Evolutionary conservation across 2,113 vertebrate species (phyloP).

Genomic region (Rhea americana): DNA sequence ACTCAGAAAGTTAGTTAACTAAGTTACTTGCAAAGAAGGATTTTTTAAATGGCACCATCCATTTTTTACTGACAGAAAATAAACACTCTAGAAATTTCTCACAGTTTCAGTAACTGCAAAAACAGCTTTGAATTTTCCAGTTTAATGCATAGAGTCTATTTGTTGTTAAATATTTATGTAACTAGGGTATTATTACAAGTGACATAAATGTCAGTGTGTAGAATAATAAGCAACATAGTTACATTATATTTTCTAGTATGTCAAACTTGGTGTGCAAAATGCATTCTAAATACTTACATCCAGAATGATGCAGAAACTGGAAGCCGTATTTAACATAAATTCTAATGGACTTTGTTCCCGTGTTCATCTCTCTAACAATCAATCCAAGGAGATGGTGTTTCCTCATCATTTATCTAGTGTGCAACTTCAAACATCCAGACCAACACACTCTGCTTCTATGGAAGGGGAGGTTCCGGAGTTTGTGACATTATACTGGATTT

Average conservation of each 20-base stretch:
- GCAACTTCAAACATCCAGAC: neutral
- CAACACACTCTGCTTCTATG: fast-evolving
- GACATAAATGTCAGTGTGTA: neutral
- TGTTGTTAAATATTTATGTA: conserved; percentile 25
- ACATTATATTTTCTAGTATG: neutral
- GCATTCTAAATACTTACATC: neutral
- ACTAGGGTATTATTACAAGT: neutral
- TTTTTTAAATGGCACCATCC: neutral
- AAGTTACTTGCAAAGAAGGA: neutral
- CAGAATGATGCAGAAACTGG: neutral
- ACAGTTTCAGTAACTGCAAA: neutral
- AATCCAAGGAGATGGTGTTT: neutral
- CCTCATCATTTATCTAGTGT: neutral
- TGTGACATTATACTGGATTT: neutral
- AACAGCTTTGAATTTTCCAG: neutral
- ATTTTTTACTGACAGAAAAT: neutral
- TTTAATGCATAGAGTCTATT: neutral
- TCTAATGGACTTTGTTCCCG: neutral
- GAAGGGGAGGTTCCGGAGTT: fast-evolving
- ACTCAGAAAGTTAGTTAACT: neutral
- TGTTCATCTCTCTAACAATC: neutral
- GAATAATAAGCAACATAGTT: neutral
- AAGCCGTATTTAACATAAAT: neutral
- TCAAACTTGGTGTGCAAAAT: neutral
- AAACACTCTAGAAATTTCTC: neutral